Percentiles rank a stretch among this genome's conserved stretches.
Conservation (phyloP, 1,140 invertebrate genomes). For the Ceratitis capitata region DNA sequence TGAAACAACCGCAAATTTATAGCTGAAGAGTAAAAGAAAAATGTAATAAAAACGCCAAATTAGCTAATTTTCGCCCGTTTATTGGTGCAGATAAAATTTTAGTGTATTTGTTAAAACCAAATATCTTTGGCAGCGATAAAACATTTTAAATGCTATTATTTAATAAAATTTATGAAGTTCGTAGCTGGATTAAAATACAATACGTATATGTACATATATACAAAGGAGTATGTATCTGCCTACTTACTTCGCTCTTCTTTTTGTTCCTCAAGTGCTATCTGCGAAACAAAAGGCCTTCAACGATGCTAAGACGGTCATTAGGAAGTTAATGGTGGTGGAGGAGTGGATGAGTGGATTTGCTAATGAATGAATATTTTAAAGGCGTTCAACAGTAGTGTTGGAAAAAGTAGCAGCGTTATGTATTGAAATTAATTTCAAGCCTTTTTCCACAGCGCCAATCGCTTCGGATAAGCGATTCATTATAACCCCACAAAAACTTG, state of each 20-base stretch:
- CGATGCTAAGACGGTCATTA: background rate
- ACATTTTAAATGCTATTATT: background rate
- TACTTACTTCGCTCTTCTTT: background rate
- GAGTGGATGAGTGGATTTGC: background rate
- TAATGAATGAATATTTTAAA: conserved; percentile 26
- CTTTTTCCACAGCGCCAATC: no score
- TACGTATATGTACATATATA: background rate
- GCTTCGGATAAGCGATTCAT: no score
- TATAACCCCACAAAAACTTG: no score
- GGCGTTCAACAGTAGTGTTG: background rate
- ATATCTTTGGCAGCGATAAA: background rate
- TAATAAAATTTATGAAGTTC: background rate
- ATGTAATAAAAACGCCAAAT: background rate
- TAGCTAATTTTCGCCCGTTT: background rate
- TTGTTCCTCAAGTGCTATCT: background rate
- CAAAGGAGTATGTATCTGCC: background rate
- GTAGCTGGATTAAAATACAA: background rate
- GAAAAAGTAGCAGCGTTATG: background rate
- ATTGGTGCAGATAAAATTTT: background rate
- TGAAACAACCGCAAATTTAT: background rate
- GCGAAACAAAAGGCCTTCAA: background rate
- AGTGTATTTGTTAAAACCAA: background rate
- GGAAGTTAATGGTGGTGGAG: conserved; percentile 5
- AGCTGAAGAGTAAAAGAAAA: background rate
- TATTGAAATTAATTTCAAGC: no score